These are phyloP conservation scores for Danaus chrysippus DNA, from an alignment of 2,888 invertebrate genomes.

Conservation along the genomic window DNA sequence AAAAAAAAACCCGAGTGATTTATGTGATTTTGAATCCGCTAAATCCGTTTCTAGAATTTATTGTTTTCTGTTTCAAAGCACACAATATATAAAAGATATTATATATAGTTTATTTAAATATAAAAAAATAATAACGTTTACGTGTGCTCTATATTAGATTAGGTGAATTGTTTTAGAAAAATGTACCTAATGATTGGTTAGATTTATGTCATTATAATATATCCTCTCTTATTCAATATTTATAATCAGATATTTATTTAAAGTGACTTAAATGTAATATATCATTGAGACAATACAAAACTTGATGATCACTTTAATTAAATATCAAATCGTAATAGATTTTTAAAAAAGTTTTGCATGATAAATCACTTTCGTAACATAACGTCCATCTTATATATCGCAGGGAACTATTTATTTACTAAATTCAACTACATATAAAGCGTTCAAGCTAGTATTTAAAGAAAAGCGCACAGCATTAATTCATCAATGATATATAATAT, in stretches of 20 bases:
- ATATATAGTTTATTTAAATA: conserved; percentile 44
- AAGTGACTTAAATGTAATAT: conserved; percentile 16
- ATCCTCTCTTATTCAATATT: conserved; percentile 30
- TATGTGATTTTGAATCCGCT: conserved; percentile 41
- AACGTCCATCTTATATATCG: conserved; percentile 9
- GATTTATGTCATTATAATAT: conserved; percentile 40
- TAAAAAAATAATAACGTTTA: conserved; percentile 37
- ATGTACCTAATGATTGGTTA: conserved; percentile 37
- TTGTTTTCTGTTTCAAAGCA: conserved; percentile 27
- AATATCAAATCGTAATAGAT: conserved; percentile 22
- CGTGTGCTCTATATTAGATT: conserved; percentile 45
- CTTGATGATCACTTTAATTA: conserved; percentile 18
- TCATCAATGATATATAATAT: conserved; percentile 48
- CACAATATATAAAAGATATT: conserved; percentile 27
- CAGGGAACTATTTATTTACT: conserved; percentile 30
- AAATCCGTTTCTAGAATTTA: conserved; percentile 21
- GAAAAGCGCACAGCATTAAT: conserved; percentile 70
- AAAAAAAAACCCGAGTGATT: conserved; percentile 41
- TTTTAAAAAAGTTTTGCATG: conserved; percentile 34
- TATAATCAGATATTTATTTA: conserved; percentile 22
- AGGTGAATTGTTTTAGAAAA: conserved; percentile 36
- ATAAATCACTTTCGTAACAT: conserved; percentile 25
- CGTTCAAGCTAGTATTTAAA: conserved; percentile 58
- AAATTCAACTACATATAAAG: conserved; percentile 57
- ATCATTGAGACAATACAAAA: conserved; percentile 8